phyloP scores from a whole-genome alignment of 2,797 vertebrate species.

The Morus bassanus region DNA sequence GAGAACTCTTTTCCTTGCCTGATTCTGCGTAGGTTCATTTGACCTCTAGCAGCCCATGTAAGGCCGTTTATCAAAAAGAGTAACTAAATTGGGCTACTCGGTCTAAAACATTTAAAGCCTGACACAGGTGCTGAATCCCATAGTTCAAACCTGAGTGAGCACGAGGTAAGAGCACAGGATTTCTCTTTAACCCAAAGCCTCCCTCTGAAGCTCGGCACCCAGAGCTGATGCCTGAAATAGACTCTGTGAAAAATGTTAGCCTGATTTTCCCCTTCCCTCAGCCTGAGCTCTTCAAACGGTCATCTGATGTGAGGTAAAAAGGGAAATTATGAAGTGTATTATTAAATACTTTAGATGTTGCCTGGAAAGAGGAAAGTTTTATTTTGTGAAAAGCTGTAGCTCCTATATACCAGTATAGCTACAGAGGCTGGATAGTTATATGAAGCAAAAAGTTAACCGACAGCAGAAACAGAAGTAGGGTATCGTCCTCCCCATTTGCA shows the following conservation, averaged over 20 bases:
- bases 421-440: neutral
- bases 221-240: slow-evolving; percentile 40
- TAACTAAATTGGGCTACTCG: neutral
- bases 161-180: neutral
- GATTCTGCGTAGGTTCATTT: neutral
- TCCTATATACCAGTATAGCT: neutral
- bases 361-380: neutral
- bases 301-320: slow-evolving; percentile 21
- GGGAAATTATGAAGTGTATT: neutral
- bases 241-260: slow-evolving; percentile 46
- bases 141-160: neutral
- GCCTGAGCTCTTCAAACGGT: slow-evolving; percentile 31
- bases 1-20: neutral
- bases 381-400: neutral
- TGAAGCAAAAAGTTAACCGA: slow-evolving; percentile 33
- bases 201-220: slow-evolving; percentile 35
- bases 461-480: slow-evolving; percentile 34
- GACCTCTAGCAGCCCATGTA: neutral
- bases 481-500: slow-evolving; percentile 2
- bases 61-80: neutral
- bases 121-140: neutral
- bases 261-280: slow-evolving; percentile 30
- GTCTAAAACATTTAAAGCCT: neutral
- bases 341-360: neutral
- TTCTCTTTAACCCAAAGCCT: slow-evolving; percentile 39